These are phyloP conservation scores for Pyrocephalus nanus DNA, from an alignment of 2,797 vertebrate genomes.

Conservation along the genomic window DNA sequence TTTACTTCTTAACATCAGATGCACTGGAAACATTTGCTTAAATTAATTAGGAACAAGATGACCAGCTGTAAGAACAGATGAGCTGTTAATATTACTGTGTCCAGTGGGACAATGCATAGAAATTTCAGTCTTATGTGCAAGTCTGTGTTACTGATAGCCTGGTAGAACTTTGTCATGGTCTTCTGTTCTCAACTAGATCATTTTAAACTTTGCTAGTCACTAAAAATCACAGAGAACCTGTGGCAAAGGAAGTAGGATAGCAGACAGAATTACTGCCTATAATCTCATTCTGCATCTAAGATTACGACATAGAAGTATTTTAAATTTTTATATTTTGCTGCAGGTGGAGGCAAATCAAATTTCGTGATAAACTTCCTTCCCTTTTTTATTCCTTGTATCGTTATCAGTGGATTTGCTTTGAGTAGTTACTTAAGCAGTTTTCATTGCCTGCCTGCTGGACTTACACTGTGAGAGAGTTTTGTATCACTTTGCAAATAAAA, in stretches of 20 bases:
- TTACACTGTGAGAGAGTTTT: background rate
- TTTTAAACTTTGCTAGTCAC: background rate
- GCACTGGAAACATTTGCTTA: background rate
- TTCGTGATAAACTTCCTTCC: background rate
- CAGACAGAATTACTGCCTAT: background rate
- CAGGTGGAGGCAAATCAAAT: background rate
- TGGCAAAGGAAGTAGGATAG: background rate
- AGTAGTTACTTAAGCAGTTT: background rate
- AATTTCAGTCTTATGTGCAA: background rate
- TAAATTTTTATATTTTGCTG: background rate
- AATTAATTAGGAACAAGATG: background rate
- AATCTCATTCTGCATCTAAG: background rate
- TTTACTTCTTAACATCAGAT: background rate
- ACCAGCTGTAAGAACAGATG: background rate
- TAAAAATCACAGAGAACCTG: background rate
- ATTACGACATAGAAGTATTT: background rate
- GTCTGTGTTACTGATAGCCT: background rate
- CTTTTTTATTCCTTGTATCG: background rate
- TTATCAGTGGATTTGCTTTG: background rate
- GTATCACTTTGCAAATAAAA: background rate
- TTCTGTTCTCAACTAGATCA: background rate
- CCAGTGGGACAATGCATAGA: background rate
- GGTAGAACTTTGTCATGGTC: background rate
- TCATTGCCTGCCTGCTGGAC: background rate
- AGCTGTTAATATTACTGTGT: background rate